Evolutionary conservation across 2,888 invertebrate genomes (phyloP).

Genomic region (Oscheius myriophilus): DNA sequence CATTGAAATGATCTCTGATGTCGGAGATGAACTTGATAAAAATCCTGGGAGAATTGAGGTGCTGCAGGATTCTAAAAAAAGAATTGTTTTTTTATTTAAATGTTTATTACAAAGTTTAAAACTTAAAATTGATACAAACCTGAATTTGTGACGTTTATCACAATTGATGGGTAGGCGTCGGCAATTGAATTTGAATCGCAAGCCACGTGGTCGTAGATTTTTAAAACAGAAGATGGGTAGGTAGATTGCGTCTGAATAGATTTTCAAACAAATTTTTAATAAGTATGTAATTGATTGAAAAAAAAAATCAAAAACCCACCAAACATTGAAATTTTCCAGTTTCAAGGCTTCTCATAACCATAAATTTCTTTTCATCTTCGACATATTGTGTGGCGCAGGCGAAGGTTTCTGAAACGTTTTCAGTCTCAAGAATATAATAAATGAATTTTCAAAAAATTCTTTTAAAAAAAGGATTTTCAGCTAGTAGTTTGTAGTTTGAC

Average conservation of each 20-base stretch:
- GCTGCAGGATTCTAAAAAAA: no score
- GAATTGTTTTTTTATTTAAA: no score
- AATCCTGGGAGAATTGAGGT: no score
- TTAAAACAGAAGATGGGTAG: conserved; percentile 34
- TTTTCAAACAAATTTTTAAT: neutral
- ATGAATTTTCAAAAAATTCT: no score
- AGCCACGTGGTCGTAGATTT: conserved; percentile 43
- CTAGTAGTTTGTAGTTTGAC: no score
- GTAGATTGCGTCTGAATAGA: conserved; percentile 36
- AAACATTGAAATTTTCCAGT: conserved; percentile 41
- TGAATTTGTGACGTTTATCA: conserved; percentile 40
- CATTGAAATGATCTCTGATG: no score
- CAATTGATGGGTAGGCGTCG: conserved; percentile 35
- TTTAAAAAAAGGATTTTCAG: no score
- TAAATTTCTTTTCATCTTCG: conserved; percentile 37
- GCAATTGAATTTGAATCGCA: conserved; percentile 41
- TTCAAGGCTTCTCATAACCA: conserved; percentile 34
- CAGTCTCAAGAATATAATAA: no score
- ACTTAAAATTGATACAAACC: no score
- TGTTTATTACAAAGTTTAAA: no score
- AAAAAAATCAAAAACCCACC: conserved; percentile 16
- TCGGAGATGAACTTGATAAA: no score
- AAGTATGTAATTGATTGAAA: neutral
- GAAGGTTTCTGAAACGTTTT: conserved; percentile 35
- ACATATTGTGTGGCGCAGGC: conserved; percentile 40